Evolutionary conservation across 2,113 vertebrate genomes (phyloP).

Genomic region (Toxotes chatareus): DNA sequence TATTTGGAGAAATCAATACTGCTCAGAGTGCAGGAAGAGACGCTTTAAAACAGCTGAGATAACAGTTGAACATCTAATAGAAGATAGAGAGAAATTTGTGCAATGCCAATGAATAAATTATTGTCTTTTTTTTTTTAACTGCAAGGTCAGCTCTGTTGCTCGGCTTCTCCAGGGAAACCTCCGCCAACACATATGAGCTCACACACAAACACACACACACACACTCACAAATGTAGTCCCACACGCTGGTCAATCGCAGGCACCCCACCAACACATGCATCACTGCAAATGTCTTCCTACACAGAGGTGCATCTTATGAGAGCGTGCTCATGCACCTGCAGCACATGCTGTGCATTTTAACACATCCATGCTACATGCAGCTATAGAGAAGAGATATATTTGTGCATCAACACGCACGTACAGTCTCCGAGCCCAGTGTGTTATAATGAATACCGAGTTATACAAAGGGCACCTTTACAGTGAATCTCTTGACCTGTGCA

Average conservation of each 20-base stretch:
- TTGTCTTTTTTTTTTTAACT: conserved; percentile 58
- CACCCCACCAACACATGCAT: conserved; percentile 57
- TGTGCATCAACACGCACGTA: not conserved
- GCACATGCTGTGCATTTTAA: conserved; percentile 2
- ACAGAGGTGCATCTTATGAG: conserved; percentile 37
- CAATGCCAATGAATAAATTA: conserved; percentile 77
- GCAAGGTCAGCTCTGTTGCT: conserved; percentile 72
- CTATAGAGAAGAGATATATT: not conserved
- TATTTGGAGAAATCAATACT: conserved; percentile 72
- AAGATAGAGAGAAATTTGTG: conserved; percentile 63
- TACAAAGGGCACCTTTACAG: conserved; percentile 48
- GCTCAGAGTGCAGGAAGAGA: conserved; percentile 40
- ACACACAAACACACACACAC: conserved; percentile 15
- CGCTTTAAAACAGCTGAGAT: conserved; percentile 54
- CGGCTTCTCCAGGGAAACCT: conserved; percentile 69
- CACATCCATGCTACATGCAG: not conserved
- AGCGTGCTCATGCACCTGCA: not conserved
- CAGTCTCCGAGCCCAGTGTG: not conserved
- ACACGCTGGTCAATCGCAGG: conserved; percentile 59
- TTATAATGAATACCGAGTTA: conserved; percentile 46
- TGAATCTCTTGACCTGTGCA: conserved; percentile 59
- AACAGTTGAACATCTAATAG: conserved; percentile 53
- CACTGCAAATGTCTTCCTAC: conserved; percentile 53
- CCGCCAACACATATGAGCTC: conserved; percentile 67
- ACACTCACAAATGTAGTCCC: conserved; percentile 46